phyloP scores from a whole-genome alignment of 2,113 vertebrate species.

The Miniopterus natalensis region DNA sequence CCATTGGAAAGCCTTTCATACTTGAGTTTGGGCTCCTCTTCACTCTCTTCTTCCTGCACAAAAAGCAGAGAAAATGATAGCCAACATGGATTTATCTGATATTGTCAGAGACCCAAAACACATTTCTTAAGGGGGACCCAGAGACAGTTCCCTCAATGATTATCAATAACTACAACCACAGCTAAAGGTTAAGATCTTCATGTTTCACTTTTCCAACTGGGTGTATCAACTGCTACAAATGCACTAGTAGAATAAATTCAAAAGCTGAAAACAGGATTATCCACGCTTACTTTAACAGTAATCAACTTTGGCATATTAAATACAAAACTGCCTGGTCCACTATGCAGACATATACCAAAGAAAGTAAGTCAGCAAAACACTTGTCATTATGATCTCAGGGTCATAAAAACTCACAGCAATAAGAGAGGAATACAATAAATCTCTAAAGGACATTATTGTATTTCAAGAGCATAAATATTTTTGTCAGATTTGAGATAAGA shows the following conservation, averaged over 20 bases:
- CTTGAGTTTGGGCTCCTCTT: slow-evolving; percentile 99
- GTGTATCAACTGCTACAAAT: neutral
- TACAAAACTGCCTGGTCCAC: neutral
- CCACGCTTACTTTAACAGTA: neutral
- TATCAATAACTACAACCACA: neutral
- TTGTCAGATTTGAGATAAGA: neutral
- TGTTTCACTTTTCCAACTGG: slow-evolving; percentile 36
- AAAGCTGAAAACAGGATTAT: neutral
- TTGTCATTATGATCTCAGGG: neutral
- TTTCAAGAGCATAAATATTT: neutral
- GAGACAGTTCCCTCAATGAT: neutral
- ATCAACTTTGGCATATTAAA: neutral
- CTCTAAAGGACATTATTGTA: neutral
- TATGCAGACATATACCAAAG: neutral
- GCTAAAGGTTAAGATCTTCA: neutral
- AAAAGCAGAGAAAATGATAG: slow-evolving; percentile 17
- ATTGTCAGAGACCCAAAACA: slow-evolving; percentile 45
- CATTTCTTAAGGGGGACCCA: neutral
- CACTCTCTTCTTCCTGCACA: slow-evolving; percentile 96
- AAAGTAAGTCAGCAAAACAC: neutral
- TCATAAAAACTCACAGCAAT: neutral
- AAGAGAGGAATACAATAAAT: neutral
- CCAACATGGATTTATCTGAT: neutral
- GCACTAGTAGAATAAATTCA: neutral
- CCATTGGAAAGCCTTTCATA: slow-evolving; percentile 98